Evolutionary conservation across 2,888 invertebrate genomes (phyloP).

Genomic region (Meliscaeva auricollis): DNA sequence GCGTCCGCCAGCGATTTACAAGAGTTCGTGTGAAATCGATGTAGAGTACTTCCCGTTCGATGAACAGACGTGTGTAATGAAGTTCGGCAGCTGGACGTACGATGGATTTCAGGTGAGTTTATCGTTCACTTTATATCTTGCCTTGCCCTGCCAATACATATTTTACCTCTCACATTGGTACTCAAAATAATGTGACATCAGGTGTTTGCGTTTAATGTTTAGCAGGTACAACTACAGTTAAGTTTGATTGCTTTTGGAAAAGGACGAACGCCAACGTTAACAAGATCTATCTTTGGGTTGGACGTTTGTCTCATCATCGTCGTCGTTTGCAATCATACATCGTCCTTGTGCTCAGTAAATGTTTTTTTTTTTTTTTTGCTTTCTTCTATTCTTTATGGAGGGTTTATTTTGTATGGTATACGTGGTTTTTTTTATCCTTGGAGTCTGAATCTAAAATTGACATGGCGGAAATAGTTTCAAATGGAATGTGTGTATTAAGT

Average conservation of each 20-base stretch:
- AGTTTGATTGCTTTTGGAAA: conserved; percentile 7
- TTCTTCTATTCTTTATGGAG: background rate
- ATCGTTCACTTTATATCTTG: background rate
- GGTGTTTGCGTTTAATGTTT: background rate
- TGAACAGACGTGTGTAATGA: conserved; percentile 94
- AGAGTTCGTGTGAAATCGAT: conserved; percentile 94
- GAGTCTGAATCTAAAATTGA: conserved; percentile 54
- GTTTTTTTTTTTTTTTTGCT: conserved; percentile 1
- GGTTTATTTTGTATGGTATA: conserved; percentile 33
- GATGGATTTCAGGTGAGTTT: conserved; percentile 90
- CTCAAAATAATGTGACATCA: background rate
- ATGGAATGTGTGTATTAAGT: conserved; percentile 38
- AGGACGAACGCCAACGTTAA: conserved; percentile 20
- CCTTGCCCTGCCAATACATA: background rate
- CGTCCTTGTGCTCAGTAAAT: conserved; percentile 50
- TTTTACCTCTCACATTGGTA: background rate
- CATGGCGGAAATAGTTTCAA: conserved; percentile 68
- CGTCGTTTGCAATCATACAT: conserved; percentile 15
- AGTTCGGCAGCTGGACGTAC: conserved; percentile 93
- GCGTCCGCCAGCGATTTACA: conserved; percentile 96
- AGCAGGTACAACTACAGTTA: background rate
- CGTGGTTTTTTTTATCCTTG: background rate
- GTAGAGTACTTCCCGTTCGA: conserved; percentile 95
- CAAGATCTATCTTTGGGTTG: conserved; percentile 7
- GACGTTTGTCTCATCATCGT: conserved; percentile 19